Conservation (phyloP, 30 jellyfish, hydroid and myxozoan genomes). For the Hydractinia symbiolongicarpus region DNA sequence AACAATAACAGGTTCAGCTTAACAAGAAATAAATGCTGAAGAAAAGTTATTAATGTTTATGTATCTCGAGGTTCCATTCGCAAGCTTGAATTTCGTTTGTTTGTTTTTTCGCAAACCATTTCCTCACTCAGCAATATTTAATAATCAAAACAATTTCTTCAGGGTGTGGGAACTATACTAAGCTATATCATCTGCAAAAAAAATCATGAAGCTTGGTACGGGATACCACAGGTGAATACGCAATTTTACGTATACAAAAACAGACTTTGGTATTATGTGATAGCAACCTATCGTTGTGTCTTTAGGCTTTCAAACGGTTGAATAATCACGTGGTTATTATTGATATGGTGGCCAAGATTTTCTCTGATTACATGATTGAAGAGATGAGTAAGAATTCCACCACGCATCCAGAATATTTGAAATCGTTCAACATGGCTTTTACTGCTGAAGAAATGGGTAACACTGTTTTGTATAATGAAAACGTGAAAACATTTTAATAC, state of each 20-base stretch:
- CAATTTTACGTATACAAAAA: too few species aligned
- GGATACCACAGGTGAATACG: slow-evolving; percentile 53
- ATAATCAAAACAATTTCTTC: neutral
- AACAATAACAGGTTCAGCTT: neutral
- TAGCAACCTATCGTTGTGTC: neutral
- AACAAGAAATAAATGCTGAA: too few species aligned
- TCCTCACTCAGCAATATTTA: too few species aligned
- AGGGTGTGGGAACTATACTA: slow-evolving; percentile 7
- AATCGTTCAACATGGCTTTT: slow-evolving; percentile 15
- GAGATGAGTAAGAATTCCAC: slow-evolving; percentile 39
- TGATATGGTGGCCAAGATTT: slow-evolving; percentile 25
- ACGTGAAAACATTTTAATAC: too few species aligned
- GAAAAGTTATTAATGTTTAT: too few species aligned
- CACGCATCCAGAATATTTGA: slow-evolving; percentile 42
- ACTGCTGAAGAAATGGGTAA: neutral
- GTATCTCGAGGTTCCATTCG: too few species aligned
- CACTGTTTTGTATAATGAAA: neutral
- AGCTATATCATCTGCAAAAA: slow-evolving; percentile 29
- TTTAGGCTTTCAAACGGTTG: neutral
- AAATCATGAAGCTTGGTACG: slow-evolving; percentile 63
- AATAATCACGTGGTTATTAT: slow-evolving; percentile 28
- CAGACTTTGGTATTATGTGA: too few species aligned
- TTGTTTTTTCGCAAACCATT: too few species aligned
- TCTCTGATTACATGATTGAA: slow-evolving; percentile 26
- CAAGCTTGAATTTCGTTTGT: too few species aligned